phyloP scores from a whole-genome alignment of 2,888 invertebrate genomes.

The Metallyticus violacea region DNA sequence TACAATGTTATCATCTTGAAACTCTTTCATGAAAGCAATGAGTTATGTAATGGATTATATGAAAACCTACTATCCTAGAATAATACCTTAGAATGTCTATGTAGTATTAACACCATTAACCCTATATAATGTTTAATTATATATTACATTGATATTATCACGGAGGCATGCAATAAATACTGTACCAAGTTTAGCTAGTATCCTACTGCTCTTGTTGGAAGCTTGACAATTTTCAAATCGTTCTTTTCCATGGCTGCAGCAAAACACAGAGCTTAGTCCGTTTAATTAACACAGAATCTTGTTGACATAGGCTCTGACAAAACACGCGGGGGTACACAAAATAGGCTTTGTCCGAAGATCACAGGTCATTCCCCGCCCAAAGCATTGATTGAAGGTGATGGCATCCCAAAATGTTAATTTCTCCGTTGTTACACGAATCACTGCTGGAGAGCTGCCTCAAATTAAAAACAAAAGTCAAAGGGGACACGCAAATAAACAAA shows the following conservation, averaged over 20 bases:
- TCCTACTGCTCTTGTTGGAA: neutral
- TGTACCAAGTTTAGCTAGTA: too few relatives aligned
- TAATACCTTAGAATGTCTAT: too few relatives aligned
- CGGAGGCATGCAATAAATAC: too few relatives aligned
- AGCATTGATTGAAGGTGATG: neutral
- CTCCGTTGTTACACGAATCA: neutral
- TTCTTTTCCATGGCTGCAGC: neutral
- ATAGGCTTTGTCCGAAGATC: neutral
- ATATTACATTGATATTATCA: too few relatives aligned
- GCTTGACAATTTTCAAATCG: neutral
- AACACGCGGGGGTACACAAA: neutral
- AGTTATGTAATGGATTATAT: too few relatives aligned
- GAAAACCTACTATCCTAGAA: too few relatives aligned
- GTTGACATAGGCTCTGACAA: neutral
- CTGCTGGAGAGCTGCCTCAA: neutral
- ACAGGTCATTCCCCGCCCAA: neutral
- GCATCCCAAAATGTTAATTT: slow-evolving; percentile 9
- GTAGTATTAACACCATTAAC: too few relatives aligned
- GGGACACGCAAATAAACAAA: neutral
- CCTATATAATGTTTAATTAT: too few relatives aligned
- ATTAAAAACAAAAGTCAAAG: slow-evolving; percentile 4
- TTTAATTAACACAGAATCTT: neutral
- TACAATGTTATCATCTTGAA: too few relatives aligned
- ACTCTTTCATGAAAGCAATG: too few relatives aligned
- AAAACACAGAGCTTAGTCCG: neutral